Conservation (phyloP, 2,113 vertebrate genomes). For the Gambusia affinis region DNA sequence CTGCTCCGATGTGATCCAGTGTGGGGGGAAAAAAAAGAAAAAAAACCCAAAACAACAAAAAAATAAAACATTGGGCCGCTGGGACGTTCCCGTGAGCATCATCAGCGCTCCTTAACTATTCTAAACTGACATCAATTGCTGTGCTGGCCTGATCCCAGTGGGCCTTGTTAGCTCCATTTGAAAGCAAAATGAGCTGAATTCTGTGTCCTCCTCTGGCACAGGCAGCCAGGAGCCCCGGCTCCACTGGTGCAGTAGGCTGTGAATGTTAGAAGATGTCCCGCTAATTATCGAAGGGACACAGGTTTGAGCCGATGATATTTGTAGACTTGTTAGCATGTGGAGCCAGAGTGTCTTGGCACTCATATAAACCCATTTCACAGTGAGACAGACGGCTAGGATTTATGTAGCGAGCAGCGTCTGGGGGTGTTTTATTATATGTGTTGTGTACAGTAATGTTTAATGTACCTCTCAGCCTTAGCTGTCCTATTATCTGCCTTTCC, state of each 20-base stretch:
- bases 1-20: constrained; percentile 42
- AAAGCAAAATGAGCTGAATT: constrained; percentile 68
- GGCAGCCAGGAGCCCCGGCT: constrained; percentile 48
- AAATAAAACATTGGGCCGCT: constrained; percentile 49
- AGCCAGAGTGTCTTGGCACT: constrained; percentile 49
- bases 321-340: constrained; percentile 42
- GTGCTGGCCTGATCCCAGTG: constrained; percentile 61
- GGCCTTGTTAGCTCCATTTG: constrained; percentile 77
- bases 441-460: not conserved
- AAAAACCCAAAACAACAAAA: constrained; percentile 50
- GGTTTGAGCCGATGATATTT: constrained; percentile 46
- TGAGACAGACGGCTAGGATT: not conserved
- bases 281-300: constrained; percentile 60
- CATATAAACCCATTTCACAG: constrained; percentile 13
- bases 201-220: constrained; percentile 53
- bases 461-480: not conserved
- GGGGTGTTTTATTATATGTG: not conserved
- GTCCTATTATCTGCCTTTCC: not conserved
- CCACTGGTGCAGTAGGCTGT: constrained; percentile 40
- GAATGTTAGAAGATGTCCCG: constrained; percentile 57
- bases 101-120: constrained; percentile 72
- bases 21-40: constrained; percentile 20
- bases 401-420: not conserved
- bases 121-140: constrained; percentile 72
- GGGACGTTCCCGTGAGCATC: constrained; percentile 60